A percentile compares a stretch with the other conserved stretches of the same genome.
phyloP scores from a whole-genome alignment of 2,888 invertebrate genomes.

The Plagodis pulveraria region DNA sequence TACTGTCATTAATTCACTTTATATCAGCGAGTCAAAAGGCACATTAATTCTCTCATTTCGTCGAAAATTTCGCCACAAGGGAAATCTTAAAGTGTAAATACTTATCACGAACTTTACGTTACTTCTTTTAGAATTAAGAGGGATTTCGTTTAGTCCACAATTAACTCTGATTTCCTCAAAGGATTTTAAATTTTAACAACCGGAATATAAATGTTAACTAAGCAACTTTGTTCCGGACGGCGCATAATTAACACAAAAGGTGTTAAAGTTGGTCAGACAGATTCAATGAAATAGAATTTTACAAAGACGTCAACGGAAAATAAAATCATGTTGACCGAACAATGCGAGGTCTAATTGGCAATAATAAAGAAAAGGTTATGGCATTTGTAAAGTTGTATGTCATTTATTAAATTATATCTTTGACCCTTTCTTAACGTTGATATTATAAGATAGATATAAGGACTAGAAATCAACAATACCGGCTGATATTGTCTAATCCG shows the following conservation, averaged over 20 bases:
- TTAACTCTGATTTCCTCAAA: conserved; percentile 22
- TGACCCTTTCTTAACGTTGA: not conserved
- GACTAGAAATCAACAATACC: too few species aligned
- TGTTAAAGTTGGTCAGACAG: too few species aligned
- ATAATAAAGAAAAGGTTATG: too few species aligned
- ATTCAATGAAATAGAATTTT: too few species aligned
- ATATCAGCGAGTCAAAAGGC: not conserved
- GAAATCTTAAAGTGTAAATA: conserved; percentile 26
- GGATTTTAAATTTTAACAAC: conserved; percentile 19
- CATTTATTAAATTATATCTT: not conserved
- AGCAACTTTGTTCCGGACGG: conserved; percentile 5
- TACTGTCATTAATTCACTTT: conserved; percentile 8
- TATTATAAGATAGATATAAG: not conserved
- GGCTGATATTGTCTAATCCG: too few species aligned
- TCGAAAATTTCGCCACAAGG: conserved; percentile 21
- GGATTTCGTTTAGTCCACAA: conserved; percentile 26
- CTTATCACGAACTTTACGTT: conserved; percentile 26
- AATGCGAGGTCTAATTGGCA: too few species aligned
- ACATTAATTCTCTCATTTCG: conserved; percentile 15
- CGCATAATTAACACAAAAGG: too few species aligned
- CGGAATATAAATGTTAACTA: conserved; percentile 18
- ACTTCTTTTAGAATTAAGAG: conserved; percentile 23
- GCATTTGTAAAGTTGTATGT: too few species aligned
- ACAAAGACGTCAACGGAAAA: too few species aligned
- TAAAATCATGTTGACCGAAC: too few species aligned